phyloP scores from a whole-genome alignment of 2,113 vertebrate genomes.

The Dicrurus megarhynchus region DNA sequence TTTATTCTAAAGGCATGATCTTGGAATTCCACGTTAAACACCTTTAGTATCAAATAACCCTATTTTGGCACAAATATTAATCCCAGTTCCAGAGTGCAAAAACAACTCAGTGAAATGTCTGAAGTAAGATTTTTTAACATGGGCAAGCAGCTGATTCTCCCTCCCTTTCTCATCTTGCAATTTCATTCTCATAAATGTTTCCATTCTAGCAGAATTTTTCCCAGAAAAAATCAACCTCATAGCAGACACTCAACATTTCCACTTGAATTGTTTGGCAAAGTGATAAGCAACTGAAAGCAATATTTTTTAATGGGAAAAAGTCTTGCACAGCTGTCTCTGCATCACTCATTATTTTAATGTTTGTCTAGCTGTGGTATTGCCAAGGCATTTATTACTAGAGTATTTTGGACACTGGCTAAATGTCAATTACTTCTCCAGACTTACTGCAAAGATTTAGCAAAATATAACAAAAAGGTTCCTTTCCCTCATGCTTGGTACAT shows the following conservation, averaged over 20 bases:
- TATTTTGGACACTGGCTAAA: slow-evolving; percentile 16
- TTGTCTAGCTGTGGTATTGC: slow-evolving; percentile 20
- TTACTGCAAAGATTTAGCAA: not conserved
- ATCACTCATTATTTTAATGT: slow-evolving; percentile 22
- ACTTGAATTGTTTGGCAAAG: slow-evolving; percentile 31
- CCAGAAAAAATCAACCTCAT: not conserved
- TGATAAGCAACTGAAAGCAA: slow-evolving; percentile 29
- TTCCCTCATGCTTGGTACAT: not conserved
- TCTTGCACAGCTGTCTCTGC: not conserved
- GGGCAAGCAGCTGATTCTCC: not conserved
- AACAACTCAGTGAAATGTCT: not conserved
- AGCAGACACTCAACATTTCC: slow-evolving; percentile 22
- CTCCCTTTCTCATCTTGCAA: not conserved
- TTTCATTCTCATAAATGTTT: slow-evolving; percentile 13
- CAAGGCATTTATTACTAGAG: slow-evolving; percentile 3
- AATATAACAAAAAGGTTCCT: not conserved
- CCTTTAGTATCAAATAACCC: not conserved
- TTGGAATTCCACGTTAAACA: not conserved
- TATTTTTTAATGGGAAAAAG: slow-evolving; percentile 11
- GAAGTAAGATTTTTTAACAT: not conserved
- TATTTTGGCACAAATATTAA: not conserved
- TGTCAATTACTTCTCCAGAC: not conserved
- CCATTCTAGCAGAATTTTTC: not conserved
- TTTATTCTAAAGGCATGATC: not conserved
- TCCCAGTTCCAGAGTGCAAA: not conserved